These are phyloP conservation scores for Acrobasis consociella DNA, from an alignment of 2,888 invertebrate species.

Conservation along the genomic window DNA sequence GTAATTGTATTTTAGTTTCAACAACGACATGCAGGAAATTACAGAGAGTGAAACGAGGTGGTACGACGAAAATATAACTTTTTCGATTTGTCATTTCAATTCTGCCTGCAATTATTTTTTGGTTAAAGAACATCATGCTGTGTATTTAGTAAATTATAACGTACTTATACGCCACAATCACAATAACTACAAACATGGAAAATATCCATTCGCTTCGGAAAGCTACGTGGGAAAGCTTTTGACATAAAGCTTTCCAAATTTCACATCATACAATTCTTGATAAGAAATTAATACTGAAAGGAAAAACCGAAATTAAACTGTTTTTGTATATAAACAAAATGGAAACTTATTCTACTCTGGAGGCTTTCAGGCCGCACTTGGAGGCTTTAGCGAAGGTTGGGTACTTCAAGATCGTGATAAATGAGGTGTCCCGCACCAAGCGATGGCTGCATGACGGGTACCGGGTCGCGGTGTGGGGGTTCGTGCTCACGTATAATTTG, in stretches of 20 bases:
- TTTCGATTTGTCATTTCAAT: neutral
- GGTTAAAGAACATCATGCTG: neutral
- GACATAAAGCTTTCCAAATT: too few species aligned
- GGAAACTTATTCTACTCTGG: slow-evolving; percentile 41
- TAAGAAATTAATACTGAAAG: neutral
- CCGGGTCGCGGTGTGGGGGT: slow-evolving; percentile 44
- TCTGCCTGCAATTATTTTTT: neutral
- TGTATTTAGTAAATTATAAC: neutral
- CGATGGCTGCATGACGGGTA: slow-evolving; percentile 46
- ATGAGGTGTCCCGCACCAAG: slow-evolving; percentile 39
- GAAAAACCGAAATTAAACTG: too few species aligned
- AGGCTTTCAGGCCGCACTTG: slow-evolving; percentile 59
- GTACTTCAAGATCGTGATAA: slow-evolving; percentile 58
- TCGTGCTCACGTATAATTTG: slow-evolving; percentile 57
- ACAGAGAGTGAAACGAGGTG: too few species aligned
- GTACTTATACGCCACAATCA: neutral
- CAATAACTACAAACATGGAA: neutral
- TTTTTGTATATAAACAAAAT: too few species aligned
- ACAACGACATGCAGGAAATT: too few species aligned
- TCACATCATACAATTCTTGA: neutral
- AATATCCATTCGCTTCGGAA: neutral
- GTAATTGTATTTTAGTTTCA: too few species aligned
- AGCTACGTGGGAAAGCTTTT: neutral
- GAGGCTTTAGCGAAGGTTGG: slow-evolving; percentile 57
- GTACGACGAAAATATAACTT: too few species aligned